Percentiles rank a stretch among this genome's conserved stretches.
phyloP scores from a whole-genome alignment of 2,113 vertebrate species.

The Tonatia bakeri region DNA sequence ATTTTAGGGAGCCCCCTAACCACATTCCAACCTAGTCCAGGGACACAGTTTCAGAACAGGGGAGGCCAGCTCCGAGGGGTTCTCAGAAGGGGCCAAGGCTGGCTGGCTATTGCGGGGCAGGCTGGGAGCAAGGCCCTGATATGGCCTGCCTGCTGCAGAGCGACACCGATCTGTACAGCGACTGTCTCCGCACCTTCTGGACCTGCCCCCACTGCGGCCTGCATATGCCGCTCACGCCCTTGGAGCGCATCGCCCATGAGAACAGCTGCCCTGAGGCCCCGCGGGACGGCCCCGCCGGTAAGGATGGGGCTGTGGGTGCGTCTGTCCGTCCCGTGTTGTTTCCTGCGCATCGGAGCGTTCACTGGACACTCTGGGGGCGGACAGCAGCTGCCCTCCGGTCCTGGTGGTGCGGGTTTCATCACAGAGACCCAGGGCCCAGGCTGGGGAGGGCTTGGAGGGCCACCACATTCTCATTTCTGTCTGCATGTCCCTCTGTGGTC shows the following conservation, averaged over 20 bases:
- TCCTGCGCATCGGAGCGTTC: background rate
- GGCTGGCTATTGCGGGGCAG: rapidly evolving
- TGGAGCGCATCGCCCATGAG: slow-evolving; percentile 91
- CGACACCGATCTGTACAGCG: slow-evolving; percentile 88
- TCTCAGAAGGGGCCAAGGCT: background rate
- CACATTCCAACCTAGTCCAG: rapidly evolving
- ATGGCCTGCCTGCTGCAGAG: slow-evolving; percentile 69
- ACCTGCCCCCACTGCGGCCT: slow-evolving; percentile 89
- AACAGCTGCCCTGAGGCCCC: slow-evolving; percentile 79
- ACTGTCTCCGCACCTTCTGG: slow-evolving; percentile 94
- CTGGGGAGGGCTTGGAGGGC: rapidly evolving
- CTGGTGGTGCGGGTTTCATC: background rate
- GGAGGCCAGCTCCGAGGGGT: background rate
- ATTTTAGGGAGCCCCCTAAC: background rate
- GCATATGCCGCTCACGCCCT: slow-evolving; percentile 89
- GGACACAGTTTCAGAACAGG: rapidly evolving
- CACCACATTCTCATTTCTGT: rapidly evolving
- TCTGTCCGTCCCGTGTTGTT: rapidly evolving
- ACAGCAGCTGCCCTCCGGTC: rapidly evolving
- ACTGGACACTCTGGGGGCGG: background rate
- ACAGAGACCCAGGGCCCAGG: background rate
- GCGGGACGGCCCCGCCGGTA: background rate
- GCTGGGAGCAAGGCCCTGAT: rapidly evolving
- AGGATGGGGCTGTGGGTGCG: background rate
- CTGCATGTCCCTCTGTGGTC: background rate